A percentile compares a stretch with the other conserved stretches of the same genome.
Evolutionary conservation across 2,113 vertebrate species (phyloP).

Genomic region (Monarcha castaneiventris): DNA sequence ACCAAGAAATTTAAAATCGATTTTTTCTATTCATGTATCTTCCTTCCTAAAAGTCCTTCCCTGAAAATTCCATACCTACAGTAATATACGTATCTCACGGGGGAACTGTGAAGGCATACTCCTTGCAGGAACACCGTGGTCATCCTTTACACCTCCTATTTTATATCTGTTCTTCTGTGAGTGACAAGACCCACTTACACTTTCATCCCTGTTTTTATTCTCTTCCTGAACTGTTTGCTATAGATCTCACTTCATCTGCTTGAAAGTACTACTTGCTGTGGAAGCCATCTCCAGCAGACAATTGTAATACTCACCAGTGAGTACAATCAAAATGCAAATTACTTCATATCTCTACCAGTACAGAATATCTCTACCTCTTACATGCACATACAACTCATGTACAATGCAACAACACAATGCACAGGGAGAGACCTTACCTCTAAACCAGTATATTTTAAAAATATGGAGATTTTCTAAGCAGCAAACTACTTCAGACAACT

Average conservation of each 20-base stretch:
- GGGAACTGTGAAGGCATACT: background rate
- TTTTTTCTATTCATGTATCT: background rate
- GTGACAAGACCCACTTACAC: background rate
- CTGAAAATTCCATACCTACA: background rate
- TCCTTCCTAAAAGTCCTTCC: background rate
- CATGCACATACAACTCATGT: background rate
- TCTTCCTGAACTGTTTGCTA: background rate
- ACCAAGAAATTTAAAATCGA: background rate
- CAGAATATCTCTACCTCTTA: background rate
- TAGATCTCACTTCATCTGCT: background rate
- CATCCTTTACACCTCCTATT: background rate
- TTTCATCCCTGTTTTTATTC: background rate
- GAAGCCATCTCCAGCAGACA: background rate
- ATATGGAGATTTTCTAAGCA: background rate
- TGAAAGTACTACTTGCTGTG: background rate
- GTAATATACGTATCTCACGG: rapidly evolving
- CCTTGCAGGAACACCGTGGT: background rate
- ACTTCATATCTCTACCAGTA: background rate
- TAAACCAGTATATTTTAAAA: background rate
- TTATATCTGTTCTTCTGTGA: background rate
- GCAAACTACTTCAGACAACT: background rate
- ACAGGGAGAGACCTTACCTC: background rate
- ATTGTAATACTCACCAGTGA: background rate
- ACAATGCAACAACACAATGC: background rate
- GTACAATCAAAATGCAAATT: background rate